Percentiles rank a stretch among this genome's conserved stretches.
Evolutionary conservation across 2,113 vertebrate species (phyloP).

Genomic region (Aythya baeri): DNA sequence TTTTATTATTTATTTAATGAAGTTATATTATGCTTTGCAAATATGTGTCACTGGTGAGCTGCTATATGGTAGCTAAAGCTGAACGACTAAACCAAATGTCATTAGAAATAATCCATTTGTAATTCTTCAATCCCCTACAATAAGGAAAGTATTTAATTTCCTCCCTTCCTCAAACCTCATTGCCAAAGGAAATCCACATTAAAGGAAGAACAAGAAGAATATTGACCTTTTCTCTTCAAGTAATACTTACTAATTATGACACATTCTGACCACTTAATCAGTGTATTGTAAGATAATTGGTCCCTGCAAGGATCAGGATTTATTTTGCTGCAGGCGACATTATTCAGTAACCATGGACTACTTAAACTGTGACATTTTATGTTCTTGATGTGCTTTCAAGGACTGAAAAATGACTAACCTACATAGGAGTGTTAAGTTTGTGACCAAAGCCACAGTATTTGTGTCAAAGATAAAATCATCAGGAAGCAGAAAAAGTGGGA

Average conservation of each 20-base stretch:
- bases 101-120: background rate
- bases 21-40: background rate
- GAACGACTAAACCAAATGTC: background rate
- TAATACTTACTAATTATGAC: slow-evolving; percentile 8
- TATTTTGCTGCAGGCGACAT: background rate
- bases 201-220: background rate
- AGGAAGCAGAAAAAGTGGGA: background rate
- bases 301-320: background rate
- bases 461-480: no score
- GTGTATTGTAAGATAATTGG: background rate
- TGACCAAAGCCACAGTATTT: background rate
- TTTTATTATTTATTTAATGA: background rate
- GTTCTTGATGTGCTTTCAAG: background rate
- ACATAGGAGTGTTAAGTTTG: no score
- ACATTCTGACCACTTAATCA: background rate
- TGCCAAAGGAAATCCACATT: background rate
- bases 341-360: background rate
- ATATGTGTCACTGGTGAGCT: background rate
- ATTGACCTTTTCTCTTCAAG: slow-evolving; percentile 1
- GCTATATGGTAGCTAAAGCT: background rate
- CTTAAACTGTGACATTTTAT: background rate
- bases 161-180: background rate
- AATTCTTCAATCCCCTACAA: background rate
- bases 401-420: background rate
- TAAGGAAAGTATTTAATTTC: background rate